Evolutionary conservation across 1,140 invertebrate genomes (phyloP).

Genomic region (Euura lappo): DNA sequence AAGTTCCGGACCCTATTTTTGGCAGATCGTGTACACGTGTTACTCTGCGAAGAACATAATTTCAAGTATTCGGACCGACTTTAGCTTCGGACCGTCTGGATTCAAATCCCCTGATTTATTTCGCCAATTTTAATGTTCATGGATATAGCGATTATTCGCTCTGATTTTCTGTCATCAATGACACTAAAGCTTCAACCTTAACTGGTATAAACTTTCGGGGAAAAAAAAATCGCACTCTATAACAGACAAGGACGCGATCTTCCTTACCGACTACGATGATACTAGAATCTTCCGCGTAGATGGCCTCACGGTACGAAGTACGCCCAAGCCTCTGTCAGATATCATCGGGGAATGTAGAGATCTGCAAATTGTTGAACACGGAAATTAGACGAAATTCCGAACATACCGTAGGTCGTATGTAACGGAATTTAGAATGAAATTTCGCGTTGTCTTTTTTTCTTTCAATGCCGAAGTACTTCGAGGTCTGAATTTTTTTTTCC

Average conservation of each 20-base stretch:
- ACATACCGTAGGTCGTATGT: too few species aligned
- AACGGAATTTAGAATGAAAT: too few species aligned
- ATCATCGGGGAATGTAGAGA: neutral
- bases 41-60: neutral
- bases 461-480: too few species aligned
- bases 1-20: too few species aligned
- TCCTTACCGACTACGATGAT: neutral
- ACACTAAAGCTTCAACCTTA: neutral
- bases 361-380: neutral
- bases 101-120: neutral
- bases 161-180: too few species aligned
- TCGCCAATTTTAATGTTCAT: neutral
- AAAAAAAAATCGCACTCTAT: neutral
- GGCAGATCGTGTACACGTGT: too few species aligned
- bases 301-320: neutral
- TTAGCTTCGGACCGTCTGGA: neutral
- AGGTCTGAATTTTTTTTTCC: too few species aligned
- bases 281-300: neutral
- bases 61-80: neutral
- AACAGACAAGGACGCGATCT: neutral
- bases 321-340: neutral
- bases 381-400: neutral
- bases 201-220: neutral
- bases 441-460: too few species aligned
- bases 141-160: too few species aligned